These are phyloP conservation scores for Monopis laevigella DNA, from an alignment of 2,888 invertebrate genomes.

Conservation along the genomic window DNA sequence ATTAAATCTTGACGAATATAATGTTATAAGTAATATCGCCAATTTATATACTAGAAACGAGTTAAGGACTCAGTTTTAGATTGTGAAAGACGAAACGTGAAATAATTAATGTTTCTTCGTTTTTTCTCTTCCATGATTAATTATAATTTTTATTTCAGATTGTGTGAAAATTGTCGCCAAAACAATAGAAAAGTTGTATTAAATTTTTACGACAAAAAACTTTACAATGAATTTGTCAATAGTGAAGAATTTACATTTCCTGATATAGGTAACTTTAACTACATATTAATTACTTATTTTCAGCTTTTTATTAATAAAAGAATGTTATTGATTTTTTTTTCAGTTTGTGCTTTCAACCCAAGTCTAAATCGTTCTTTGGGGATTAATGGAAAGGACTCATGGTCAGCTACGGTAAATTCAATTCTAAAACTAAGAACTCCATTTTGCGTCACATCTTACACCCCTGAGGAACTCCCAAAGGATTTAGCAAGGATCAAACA, in stretches of 20 bases:
- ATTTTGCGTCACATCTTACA: conserved; percentile 73
- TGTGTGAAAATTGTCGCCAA: conserved; percentile 60
- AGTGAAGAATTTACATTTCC: conserved; percentile 56
- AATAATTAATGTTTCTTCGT: too few relatives aligned
- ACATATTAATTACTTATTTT: background rate
- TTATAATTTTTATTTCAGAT: conserved; percentile 34
- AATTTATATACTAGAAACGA: too few relatives aligned
- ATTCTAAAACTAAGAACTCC: conserved; percentile 67
- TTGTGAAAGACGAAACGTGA: too few relatives aligned
- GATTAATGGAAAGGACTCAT: conserved; percentile 70
- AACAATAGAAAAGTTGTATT: conserved; percentile 59
- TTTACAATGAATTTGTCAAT: conserved; percentile 62
- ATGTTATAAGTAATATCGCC: too few relatives aligned
- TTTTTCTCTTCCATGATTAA: too few relatives aligned
- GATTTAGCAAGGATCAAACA: conserved; percentile 69
- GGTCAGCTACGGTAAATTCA: conserved; percentile 71
- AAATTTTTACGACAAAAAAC: conserved; percentile 57
- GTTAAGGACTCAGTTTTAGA: too few relatives aligned
- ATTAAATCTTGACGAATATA: too few relatives aligned
- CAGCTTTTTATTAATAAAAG: background rate
- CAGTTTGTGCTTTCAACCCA: conserved; percentile 78
- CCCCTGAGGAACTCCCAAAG: conserved; percentile 70
- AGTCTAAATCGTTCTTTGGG: conserved; percentile 74
- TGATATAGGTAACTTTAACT: conserved; percentile 55
- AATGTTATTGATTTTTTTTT: conserved; percentile 19